Conservation (phyloP, 2,113 vertebrate species). For the Ciconia boyciana region DNA sequence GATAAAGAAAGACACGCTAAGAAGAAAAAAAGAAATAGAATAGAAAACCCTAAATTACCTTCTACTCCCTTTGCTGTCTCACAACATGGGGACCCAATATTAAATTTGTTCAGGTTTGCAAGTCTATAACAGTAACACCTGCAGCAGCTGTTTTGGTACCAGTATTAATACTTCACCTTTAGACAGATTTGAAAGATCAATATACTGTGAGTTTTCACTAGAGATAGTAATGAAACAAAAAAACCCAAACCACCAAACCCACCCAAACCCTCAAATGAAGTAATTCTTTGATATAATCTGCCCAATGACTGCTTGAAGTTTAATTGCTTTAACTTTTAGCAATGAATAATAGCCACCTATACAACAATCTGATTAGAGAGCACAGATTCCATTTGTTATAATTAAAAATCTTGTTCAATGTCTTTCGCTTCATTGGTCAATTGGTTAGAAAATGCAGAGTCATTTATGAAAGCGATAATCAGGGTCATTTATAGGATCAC, state of each 20-base stretch:
- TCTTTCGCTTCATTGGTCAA: slow-evolving; percentile 4
- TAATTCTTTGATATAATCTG: neutral
- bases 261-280: neutral
- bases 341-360: slow-evolving; percentile 21
- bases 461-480: slow-evolving; percentile 23
- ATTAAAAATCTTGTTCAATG: slow-evolving; percentile 44
- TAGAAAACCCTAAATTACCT: neutral
- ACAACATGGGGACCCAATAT: neutral
- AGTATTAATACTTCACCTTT: neutral
- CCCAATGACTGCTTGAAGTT: neutral
- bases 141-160: neutral
- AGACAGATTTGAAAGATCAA: neutral
- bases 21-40: neutral
- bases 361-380: neutral
- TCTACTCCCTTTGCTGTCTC: neutral
- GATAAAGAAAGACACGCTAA: neutral
- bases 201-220: neutral
- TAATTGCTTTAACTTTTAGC: slow-evolving; percentile 37
- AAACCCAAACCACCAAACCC: neutral
- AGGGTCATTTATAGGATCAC: neutral
- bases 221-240: neutral
- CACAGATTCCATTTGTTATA: slow-evolving; percentile 15
- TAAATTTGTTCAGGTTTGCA: neutral
- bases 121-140: neutral
- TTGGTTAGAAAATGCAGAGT: slow-evolving; percentile 8